Conservation (phyloP, 2,113 vertebrate species). For the Hirundichthys speculiger region DNA sequence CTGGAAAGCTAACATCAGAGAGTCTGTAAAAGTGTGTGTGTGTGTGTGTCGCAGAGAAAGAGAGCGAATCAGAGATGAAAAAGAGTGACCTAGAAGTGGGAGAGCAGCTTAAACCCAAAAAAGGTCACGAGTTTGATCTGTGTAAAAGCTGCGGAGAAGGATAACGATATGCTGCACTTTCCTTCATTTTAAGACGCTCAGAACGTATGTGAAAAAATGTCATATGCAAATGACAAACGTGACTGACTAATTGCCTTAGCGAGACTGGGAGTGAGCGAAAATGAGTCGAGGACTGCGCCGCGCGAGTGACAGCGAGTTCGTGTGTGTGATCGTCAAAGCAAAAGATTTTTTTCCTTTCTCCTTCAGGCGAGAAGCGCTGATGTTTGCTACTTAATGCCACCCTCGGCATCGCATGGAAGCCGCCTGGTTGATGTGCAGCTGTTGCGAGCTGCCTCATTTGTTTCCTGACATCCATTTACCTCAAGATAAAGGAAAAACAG, state of each 20-base stretch:
- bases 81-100: slow-evolving; percentile 30
- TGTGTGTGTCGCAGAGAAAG: neutral
- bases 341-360: slow-evolving; percentile 3
- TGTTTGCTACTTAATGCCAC: slow-evolving; percentile 62
- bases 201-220: slow-evolving; percentile 63
- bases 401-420: slow-evolving; percentile 56
- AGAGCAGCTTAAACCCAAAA: slow-evolving; percentile 43
- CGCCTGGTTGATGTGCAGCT: slow-evolving; percentile 69
- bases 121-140: slow-evolving; percentile 59
- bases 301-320: slow-evolving; percentile 53
- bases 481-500: slow-evolving; percentile 66
- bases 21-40: no score
- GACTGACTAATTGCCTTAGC: slow-evolving; percentile 68
- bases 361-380: slow-evolving; percentile 39
- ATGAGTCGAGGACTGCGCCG: slow-evolving; percentile 18
- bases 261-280: slow-evolving; percentile 17
- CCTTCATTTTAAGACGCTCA: slow-evolving; percentile 21
- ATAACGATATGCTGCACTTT: slow-evolving; percentile 56
- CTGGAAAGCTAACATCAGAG: slow-evolving; percentile 60
- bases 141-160: slow-evolving; percentile 59
- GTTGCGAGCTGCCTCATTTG: slow-evolving; percentile 71
- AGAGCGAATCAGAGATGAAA: slow-evolving; percentile 4
- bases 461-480: slow-evolving; percentile 74
- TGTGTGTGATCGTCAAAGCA: slow-evolving; percentile 50
- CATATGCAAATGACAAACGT: slow-evolving; percentile 68